These are phyloP conservation scores for Bufotes viridis DNA, from an alignment of 2,797 vertebrate species.

Conservation along the genomic window DNA sequence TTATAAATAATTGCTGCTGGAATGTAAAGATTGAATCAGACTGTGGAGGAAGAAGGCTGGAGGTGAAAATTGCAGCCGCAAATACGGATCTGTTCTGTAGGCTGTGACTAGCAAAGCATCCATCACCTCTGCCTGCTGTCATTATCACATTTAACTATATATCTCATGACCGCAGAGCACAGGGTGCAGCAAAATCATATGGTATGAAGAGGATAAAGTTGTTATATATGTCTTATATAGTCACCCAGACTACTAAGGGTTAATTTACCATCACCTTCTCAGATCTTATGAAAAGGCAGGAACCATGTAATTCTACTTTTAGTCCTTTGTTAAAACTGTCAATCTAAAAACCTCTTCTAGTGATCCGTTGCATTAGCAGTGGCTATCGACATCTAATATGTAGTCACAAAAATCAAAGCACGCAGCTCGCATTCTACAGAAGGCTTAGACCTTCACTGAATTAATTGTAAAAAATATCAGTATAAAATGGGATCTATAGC, in stretches of 20 bases:
- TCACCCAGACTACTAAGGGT: background rate
- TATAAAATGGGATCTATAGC: background rate
- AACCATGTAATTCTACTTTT: background rate
- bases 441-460: background rate
- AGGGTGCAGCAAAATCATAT: background rate
- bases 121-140: slow-evolving; percentile 44
- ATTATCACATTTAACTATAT: slow-evolving; percentile 46
- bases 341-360: too few relatives aligned
- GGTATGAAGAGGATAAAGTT: background rate
- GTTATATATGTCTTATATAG: background rate
- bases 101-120: slow-evolving; percentile 44
- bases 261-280: background rate
- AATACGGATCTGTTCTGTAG: slow-evolving; percentile 41
- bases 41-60: slow-evolving; percentile 3
- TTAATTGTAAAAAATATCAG: background rate
- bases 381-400: background rate
- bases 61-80: slow-evolving; percentile 34
- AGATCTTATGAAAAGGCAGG: background rate
- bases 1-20: slow-evolving; percentile 36
- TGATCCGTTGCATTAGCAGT: background rate
- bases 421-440: background rate
- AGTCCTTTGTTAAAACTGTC: background rate
- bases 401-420: background rate
- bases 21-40: slow-evolving; percentile 31
- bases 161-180: slow-evolving; percentile 10